These are phyloP conservation scores for Nothoprocta pentlandii DNA, from an alignment of 2,113 vertebrate species.

Conservation along the genomic window DNA sequence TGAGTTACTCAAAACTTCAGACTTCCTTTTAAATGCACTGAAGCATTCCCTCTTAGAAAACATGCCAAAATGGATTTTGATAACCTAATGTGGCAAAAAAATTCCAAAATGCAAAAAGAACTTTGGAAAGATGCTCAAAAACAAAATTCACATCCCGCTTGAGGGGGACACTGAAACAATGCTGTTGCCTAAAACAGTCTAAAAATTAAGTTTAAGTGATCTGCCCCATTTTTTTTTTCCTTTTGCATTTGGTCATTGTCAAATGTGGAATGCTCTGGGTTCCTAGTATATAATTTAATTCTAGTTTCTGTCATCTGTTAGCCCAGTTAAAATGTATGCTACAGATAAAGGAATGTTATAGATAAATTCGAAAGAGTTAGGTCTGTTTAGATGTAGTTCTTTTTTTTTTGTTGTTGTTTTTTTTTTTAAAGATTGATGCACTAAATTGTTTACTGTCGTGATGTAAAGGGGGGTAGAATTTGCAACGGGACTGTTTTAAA, in stretches of 20 bases:
- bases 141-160: conserved; percentile 72
- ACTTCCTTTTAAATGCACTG: conserved; percentile 87
- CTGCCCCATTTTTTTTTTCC: conserved; percentile 73
- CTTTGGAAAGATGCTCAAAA: conserved; percentile 73
- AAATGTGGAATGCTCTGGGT: conserved; percentile 88
- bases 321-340: conserved; percentile 87
- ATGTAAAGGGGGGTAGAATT: conserved; percentile 86
- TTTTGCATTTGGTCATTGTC: conserved; percentile 89
- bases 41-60: conserved; percentile 86
- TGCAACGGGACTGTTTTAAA: conserved; percentile 87
- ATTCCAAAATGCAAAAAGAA: conserved; percentile 59
- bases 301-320: conserved; percentile 90
- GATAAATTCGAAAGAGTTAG: conserved; percentile 85
- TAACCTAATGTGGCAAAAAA: conserved; percentile 78
- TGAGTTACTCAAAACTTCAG: conserved; percentile 88
- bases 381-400: conserved; percentile 85
- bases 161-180: conserved; percentile 82
- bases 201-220: conserved; percentile 84
- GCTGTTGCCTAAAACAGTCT: conserved; percentile 87
- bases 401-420: conserved; percentile 76
- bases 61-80: conserved; percentile 85
- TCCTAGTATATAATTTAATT: conserved; percentile 91
- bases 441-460: conserved; percentile 89
- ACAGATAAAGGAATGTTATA: conserved; percentile 88
- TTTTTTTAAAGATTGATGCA: conserved; percentile 85